phyloP scores from a whole-genome alignment of 2,888 invertebrate species.

The Cephus rjabovi region DNA sequence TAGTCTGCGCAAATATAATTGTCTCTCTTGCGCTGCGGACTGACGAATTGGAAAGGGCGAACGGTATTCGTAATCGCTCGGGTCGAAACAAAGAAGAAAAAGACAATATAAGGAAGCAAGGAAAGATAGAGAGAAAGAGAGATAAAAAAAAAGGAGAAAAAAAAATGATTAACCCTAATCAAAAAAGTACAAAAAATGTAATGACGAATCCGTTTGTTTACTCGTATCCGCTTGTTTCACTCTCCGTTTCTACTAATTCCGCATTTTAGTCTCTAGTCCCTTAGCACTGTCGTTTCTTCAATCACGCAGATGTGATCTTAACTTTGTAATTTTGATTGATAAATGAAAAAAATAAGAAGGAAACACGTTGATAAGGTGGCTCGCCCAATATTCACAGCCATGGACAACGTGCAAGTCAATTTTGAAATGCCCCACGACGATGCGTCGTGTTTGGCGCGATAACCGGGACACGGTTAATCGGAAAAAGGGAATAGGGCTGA shows the following conservation, averaged over 20 bases:
- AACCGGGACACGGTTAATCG: not conserved
- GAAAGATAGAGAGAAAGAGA: not conserved
- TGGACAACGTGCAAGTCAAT: constrained; percentile 4
- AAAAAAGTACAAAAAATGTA: constrained; percentile 63
- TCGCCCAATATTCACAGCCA: not conserved
- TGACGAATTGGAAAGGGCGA: not conserved
- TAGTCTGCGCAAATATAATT: not conserved
- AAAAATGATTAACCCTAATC: constrained; percentile 56
- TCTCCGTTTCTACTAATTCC: constrained; percentile 50
- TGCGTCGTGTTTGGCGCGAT: not conserved
- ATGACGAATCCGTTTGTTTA: constrained; percentile 38
- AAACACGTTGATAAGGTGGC: constrained; percentile 14
- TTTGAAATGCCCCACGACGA: not conserved
- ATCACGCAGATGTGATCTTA: constrained; percentile 42
- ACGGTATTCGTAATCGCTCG: not conserved
- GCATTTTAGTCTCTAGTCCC: constrained; percentile 59
- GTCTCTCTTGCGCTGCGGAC: not conserved
- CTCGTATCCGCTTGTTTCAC: constrained; percentile 48
- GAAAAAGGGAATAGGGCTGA: not conserved
- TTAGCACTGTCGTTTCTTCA: constrained; percentile 53
- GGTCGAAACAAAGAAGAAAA: not conserved
- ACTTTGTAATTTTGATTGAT: constrained; percentile 25
- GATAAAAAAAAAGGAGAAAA: not conserved
- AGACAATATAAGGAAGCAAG: not conserved
- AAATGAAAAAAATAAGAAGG: constrained; percentile 14